A percentile compares a stretch with the other conserved stretches of the same genome.
Conservation (phyloP, 2,888 invertebrate species). For the Parthenolecanium corni region DNA sequence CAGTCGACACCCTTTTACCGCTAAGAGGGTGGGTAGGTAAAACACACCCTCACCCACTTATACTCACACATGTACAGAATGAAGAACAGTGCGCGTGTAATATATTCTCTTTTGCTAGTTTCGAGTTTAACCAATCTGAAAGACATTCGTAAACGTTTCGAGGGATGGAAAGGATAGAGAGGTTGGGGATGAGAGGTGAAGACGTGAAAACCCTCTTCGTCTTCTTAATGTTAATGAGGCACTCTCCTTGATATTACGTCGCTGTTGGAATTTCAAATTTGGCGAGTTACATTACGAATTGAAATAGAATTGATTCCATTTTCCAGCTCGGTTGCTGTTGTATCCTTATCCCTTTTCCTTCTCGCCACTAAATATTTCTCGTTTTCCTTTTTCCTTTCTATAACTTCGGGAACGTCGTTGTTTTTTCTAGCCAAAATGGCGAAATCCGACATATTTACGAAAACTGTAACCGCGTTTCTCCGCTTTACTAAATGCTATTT, state of each 20-base stretch:
- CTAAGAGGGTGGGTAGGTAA: too few relatives aligned
- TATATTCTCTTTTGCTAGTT: not conserved
- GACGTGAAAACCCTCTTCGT: constrained; percentile 1
- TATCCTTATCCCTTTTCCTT: not conserved
- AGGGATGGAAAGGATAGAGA: too few relatives aligned
- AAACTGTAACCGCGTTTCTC: constrained; percentile 1
- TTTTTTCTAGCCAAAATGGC: constrained; percentile 13
- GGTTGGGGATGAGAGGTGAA: too few relatives aligned
- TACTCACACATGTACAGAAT: not conserved
- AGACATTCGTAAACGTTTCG: too few relatives aligned
- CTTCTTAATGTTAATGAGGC: constrained; percentile 26
- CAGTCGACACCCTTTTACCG: not conserved
- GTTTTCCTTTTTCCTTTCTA: not conserved
- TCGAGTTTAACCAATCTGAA: too few relatives aligned
- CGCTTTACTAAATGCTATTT: not conserved
- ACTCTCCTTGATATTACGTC: constrained; percentile 28
- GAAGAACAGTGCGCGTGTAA: not conserved
- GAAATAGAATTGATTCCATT: constrained; percentile 28
- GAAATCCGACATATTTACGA: constrained; percentile 16
- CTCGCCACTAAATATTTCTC: not conserved
- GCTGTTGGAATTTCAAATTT: constrained; percentile 27
- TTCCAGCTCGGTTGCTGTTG: constrained; percentile 18
- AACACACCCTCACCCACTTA: not conserved
- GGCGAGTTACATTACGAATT: constrained; percentile 27
- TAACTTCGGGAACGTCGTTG: not conserved